phyloP scores from a whole-genome alignment of 2,113 vertebrate genomes.

The Oreamnos americanus region DNA sequence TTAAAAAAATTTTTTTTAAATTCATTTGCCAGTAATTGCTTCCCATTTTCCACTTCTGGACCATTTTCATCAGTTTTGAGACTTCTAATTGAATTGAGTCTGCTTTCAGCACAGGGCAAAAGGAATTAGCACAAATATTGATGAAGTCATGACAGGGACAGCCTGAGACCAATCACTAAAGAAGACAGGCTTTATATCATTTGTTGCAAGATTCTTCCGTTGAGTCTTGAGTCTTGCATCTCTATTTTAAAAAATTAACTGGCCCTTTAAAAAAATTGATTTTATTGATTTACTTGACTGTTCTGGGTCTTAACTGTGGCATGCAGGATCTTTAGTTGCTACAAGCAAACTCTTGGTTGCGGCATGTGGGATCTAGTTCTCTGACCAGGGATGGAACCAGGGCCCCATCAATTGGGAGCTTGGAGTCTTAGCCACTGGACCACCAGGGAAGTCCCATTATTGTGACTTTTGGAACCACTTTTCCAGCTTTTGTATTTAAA shows the following conservation, averaged over 20 bases:
- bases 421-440: background rate
- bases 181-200: constrained; percentile 67
- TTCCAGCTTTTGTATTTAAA: constrained; percentile 69
- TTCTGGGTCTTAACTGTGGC: background rate
- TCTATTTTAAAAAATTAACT: constrained; percentile 73
- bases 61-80: constrained; percentile 89
- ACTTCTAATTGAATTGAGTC: constrained; percentile 90
- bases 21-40: constrained; percentile 94
- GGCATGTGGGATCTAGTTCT: background rate
- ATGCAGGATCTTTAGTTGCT: background rate
- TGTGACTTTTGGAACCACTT: constrained; percentile 79
- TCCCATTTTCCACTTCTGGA: constrained; percentile 87
- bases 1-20: constrained; percentile 75
- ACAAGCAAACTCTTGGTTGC: background rate
- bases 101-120: constrained; percentile 87
- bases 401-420: background rate
- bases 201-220: constrained; percentile 57
- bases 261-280: background rate
- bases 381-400: background rate
- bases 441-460: background rate
- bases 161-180: constrained; percentile 75
- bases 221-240: constrained; percentile 72
- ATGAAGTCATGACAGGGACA: constrained; percentile 86
- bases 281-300: background rate
- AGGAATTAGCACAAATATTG: constrained; percentile 80